Base-by-base conservation (phyloP, 2,888 invertebrate genomes). In the Dioctria linearis region DNA sequence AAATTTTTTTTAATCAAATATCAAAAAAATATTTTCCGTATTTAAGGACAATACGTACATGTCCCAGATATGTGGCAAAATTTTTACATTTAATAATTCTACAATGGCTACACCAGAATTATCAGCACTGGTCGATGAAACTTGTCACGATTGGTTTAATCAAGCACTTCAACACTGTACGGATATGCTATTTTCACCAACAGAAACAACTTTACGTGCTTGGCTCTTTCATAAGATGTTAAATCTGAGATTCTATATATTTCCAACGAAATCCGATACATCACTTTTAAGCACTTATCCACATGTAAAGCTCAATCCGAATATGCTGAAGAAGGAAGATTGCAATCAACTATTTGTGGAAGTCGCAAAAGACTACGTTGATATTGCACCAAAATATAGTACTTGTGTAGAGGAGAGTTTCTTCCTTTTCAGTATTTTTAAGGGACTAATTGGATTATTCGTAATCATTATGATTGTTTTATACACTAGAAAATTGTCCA, bases 51-150 rank as follows among this genome's bases (percentile, higher is more conserved):
- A 69, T 9, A 80, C 78, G 1, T 82, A 78, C 39, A 80, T 80
- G 82, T 80, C 63, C 42, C 78, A 82, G 43, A 82, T 78, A 9
- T 82, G 80, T 51, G 73, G 57, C 57, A 78, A 82, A 78, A 79
- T 82, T 73, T 80, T 82, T 57, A 78, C 57, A 40, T 66, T 78
- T 61, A 59, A 42, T 4, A 82, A 82, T 75, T 71, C 39, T 13
- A 39, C 80, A 5, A 59, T 73, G 54, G 2, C 54, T 5, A 40
- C 59, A 13, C 59, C 57, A 2, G 43, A 57, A 5, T 40, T 75
- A 9, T 37, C 46, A 9, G 39, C 69, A 9, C 42, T 42, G 8
- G 51, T 13, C 49, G 54, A 78, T 40, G 6, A 42, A 2, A 71
- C 73, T 0, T 82, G 82, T 39, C 51, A 78, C 43, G 49, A 78